Base-by-base conservation (phyloP, 1,140 invertebrate genomes). In the Drosophila guanche region DNA sequence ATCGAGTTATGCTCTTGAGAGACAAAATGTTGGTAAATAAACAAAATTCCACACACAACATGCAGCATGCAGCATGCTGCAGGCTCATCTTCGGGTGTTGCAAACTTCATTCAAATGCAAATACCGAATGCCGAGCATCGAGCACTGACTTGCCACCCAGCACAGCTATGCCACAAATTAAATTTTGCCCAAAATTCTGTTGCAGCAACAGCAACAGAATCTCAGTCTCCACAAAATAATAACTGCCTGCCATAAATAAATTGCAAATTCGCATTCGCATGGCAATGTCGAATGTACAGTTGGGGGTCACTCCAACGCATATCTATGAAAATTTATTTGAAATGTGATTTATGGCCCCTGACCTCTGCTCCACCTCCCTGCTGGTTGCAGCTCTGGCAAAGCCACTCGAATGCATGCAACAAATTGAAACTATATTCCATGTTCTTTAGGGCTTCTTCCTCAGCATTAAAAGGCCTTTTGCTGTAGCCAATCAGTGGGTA, bases 401-500 rank as follows among this genome's bases (percentile, higher is more conserved):
- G 67, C 48, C 67, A 20, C 68, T 71, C 40, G 67, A 71, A 72
- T 72, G 69, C 61, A 66, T 71, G 56, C 65, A 77, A 77, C 73
- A 77, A 77, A 77, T 77, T 70, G 48, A 77, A 76, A 20, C 16
- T 77, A 77, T 70, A 70, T 55, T 59, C 58, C 50, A 2, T 3
- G 3, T 37, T 37, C 29, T 37, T 40, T 51, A 40, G 23, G n/a
- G 41, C 33, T 42, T 14, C 7, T n/a, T 41, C 41, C 23, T 4
- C 3, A 4, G 16, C 16, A 20, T 1, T 1, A 5, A 8, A 23
- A 12, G 46, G 0, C 5, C 16, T 20, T 23, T 47, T n/a, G 20
- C 45, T 3, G 5, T n/a, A 4, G 3, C 16, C 57, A 76, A 76
- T 76, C 74, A 71, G 47, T 58, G 73, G 52, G 40, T 53, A 77